phyloP scores from a whole-genome alignment of 2,888 invertebrate genomes.

The Harpalus rufipes region DNA sequence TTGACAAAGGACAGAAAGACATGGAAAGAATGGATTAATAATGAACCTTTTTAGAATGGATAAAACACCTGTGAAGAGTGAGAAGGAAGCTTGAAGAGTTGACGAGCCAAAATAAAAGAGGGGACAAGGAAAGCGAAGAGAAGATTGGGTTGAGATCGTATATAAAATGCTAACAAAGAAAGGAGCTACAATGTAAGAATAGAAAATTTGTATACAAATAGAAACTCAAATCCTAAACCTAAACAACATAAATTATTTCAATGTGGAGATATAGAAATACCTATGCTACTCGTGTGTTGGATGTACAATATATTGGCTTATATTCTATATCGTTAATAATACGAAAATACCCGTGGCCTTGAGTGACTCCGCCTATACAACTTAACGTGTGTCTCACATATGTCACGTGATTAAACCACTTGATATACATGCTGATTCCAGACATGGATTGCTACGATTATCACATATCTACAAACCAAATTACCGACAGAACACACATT shows the following conservation, averaged over 20 bases:
- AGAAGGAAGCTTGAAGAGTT: no score
- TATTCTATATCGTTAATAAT: constrained; percentile 5
- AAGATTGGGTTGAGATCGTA: no score
- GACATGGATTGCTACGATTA: constrained; percentile 1
- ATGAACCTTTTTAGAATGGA: no score
- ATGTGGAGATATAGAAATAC: neutral
- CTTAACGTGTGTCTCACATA: neutral
- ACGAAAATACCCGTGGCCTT: constrained; percentile 18
- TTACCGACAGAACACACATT: neutral
- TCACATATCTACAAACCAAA: constrained; percentile 6
- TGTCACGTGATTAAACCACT: constrained; percentile 31
- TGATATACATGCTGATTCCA: constrained; percentile 10
- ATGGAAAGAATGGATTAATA: no score
- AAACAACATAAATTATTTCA: neutral
- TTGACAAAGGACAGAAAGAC: no score
- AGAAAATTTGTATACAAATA: no score
- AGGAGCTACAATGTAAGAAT: no score
- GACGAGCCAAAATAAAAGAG: no score
- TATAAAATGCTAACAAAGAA: no score
- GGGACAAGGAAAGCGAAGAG: no score
- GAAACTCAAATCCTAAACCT: no score
- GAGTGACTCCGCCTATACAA: neutral
- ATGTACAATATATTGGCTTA: neutral
- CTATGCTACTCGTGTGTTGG: neutral
- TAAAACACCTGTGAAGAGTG: no score